Evolutionary conservation across 2,888 invertebrate genomes (phyloP).

Genomic region (Melinaea menophilus): DNA sequence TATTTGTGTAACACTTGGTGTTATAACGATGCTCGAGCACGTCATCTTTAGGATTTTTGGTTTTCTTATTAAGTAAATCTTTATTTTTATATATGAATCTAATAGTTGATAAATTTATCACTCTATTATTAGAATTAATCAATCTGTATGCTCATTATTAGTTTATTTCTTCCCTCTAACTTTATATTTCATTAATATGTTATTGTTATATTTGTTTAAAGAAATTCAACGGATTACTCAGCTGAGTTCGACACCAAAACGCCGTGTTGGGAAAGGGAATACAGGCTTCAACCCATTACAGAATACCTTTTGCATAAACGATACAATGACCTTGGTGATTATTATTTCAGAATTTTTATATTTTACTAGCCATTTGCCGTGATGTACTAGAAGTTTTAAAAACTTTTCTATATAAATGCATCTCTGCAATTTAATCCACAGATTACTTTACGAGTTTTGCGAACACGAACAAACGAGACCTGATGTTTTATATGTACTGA

Average conservation of each 20-base stretch:
- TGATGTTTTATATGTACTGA: no score
- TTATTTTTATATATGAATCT: not conserved
- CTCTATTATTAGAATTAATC: no score
- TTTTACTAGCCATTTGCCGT: no score
- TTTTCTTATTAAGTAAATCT: slow-evolving; percentile 1
- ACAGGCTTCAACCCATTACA: slow-evolving; percentile 10
- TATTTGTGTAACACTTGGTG: slow-evolving; percentile 12
- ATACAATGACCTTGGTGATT: slow-evolving; percentile 4
- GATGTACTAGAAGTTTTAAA: no score
- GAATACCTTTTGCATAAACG: slow-evolving; percentile 10
- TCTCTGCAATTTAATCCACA: no score
- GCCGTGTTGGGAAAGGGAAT: slow-evolving; percentile 19
- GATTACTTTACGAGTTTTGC: no score
- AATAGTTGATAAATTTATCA: no score
- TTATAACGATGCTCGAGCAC: slow-evolving; percentile 12
- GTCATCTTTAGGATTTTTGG: slow-evolving; percentile 7
- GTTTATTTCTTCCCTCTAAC: no score
- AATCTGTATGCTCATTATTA: no score
- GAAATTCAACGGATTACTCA: slow-evolving; percentile 10
- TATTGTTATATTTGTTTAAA: not conserved
- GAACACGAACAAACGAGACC: no score
- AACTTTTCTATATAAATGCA: no score
- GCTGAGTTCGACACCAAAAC: not conserved
- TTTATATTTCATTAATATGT: not conserved
- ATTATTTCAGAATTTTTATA: not conserved